Conservation (phyloP, 2,888 invertebrate species). For the Polydrusus cervinus region DNA sequence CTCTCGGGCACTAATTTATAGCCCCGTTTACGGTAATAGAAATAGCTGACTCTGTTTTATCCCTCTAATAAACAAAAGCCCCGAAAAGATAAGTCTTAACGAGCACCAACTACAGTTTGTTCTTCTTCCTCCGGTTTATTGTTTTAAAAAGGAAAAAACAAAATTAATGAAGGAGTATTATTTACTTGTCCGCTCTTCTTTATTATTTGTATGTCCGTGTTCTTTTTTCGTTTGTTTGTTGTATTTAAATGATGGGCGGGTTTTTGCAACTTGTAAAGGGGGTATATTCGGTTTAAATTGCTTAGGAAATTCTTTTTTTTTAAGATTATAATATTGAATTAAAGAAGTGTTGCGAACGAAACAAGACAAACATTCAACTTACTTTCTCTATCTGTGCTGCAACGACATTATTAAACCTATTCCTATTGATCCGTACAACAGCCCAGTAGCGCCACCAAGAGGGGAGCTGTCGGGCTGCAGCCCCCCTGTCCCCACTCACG, state of each 20-base stretch:
- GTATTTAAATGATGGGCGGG: conserved; percentile 16
- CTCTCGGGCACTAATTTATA: conserved; percentile 3
- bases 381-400: too few species aligned
- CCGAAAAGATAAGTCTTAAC: conserved; percentile 20
- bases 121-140: conserved; percentile 20
- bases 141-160: conserved; percentile 29
- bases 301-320: too few species aligned
- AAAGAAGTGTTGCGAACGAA: too few species aligned
- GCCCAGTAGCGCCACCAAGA: too few species aligned
- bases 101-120: conserved; percentile 23
- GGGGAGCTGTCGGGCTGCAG: too few species aligned
- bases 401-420: too few species aligned
- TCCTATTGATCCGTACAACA: too few species aligned
- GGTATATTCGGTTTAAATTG: not conserved
- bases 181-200: conserved; percentile 21
- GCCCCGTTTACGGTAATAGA: conserved; percentile 14
- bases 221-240: conserved; percentile 19
- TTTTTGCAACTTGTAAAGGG: not conserved
- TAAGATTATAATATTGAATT: too few species aligned
- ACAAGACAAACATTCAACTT: too few species aligned
- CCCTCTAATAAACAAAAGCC: conserved; percentile 24
- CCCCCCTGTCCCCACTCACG: too few species aligned
- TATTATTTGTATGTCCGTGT: conserved; percentile 19
- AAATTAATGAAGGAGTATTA: conserved; percentile 29
- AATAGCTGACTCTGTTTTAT: conserved; percentile 13